Evolutionary conservation across 2,113 vertebrate genomes (phyloP), one percentile per base, ranked within the genome.

Genomic region (Vidua chalybeata): DNA sequence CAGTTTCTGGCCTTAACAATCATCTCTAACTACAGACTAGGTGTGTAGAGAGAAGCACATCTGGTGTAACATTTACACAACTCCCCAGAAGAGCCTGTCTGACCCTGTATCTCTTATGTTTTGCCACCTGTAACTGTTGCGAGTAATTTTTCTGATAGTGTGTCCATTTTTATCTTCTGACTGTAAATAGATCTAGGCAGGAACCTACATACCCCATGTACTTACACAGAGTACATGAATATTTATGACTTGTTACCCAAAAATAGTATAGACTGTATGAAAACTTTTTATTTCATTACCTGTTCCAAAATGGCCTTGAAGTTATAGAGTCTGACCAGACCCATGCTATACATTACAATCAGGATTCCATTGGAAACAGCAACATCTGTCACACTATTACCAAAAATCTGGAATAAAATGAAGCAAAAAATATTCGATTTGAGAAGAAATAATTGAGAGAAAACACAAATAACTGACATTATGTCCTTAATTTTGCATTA

Each of bases 251-350:
- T 67, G 6, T 48, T 89, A 45, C 18, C 56, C 54, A 13, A 81
- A 81, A 78, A 56, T 3, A 88, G n/a, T 31, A 58, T 9, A 6
- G 23, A 39, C 12, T 56, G 55, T 30, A 31, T 46, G 61, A 89
- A 81, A 95, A 91, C 27, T 83, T 33, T 2, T 4, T 17, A 66
- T 83, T 95, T 90, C 31, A 48, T 96, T 98, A 99, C 99, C 98
- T 98, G 98, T 83, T 99, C 96, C 55, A 98, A 72, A 96, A 99
- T 99, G 92, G 98, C 97, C 92, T 99, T 98, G 96, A 99, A 99
- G 97, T 98, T 99, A 96, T 99, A 99, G 28, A 99, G 98, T 93
- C 97, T 99, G 92, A 99, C 98, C 86, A 98, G 97, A 90, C 99
- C 99, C 49, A 98, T 98, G 95, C 98, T 98, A 95, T 99, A 97